Evolutionary conservation across 2,888 invertebrate species (phyloP), one percentile per base, ranked within the genome.

Genomic region (Synanthedon myopaeformis): DNA sequence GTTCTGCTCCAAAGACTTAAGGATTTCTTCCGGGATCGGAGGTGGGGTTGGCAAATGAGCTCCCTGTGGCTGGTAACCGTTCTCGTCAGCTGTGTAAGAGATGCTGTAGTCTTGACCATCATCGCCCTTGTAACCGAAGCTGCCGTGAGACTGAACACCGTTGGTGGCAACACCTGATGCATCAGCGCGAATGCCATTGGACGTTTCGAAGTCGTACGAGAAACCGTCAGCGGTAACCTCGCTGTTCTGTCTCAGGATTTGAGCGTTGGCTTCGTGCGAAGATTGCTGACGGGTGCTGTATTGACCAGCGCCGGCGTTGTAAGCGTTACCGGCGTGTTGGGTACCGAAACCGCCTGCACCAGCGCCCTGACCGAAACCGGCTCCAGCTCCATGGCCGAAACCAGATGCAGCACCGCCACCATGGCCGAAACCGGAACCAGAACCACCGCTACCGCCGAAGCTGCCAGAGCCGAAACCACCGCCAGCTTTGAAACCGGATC

Each of bases 91-190:
- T 45, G 86, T 87, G 69, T 87, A 87, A 0, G 79, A 74, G 69
- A 87, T 84, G 73, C 78, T 80, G 79, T 87, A 87, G 66, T 85
- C 85, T 59, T 86, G 86, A 50, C 87, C 87, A 67, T 87, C 87
- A 53, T 86, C 85, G 35, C 87, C 87, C 72, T 85, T 86, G 78
- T 86, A 87, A 0, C 74, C 74, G 62, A 85, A 87, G 72, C 82
- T 82, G 5, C 87, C 87, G 35, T 85, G 82, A n/a, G 83, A 82
- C 62, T 86, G 86, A 0, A 87, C 86, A 1, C 87, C 87, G 23
- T 86, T 85, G 14, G 85, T 82, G 49, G 86, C 87, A 0, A 83
- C 81, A 6, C 87, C 87, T 5, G 74, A 69, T 0, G 87, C 87
- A 41, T 87, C 85, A 70, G 87, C 87, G 23, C 81, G 78, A 67